Evolutionary conservation across 2,888 invertebrate genomes (phyloP), one percentile per base, ranked within the genome.

Genomic region (Clunio marinus): DNA sequence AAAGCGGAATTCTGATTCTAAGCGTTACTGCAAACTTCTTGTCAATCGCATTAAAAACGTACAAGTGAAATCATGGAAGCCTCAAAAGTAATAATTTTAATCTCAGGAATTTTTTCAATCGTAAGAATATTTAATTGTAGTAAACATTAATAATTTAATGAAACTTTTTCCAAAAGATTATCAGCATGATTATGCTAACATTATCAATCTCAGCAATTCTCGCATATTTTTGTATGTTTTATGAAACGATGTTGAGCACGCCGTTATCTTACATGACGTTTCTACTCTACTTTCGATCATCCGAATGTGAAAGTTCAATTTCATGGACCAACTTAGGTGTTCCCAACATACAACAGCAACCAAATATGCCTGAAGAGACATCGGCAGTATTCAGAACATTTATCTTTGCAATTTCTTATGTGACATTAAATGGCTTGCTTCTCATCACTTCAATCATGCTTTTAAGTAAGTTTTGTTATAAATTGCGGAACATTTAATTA

Each of bases 251-350:
- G 60, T 8, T 35, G 5, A 13, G n/a, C 13, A 27, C 60, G 2
- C 37, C 60, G 3, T 3, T 35, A 2, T 58, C 15, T 15, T 60
- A 60, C 22, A 60, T 60, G 60, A 32, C 35, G 20, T 35, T 35
- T 17, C 22, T 60, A 2, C 35, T 60, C 20, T 60, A 60, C n/a
- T 60, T 60, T 22, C 60, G 60, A n/a, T 35, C 60, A 1, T 35
- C 13, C 4, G 8, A 8, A 3, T 60, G 60, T n/a, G 5, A n/a
- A 13, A 13, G 27, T 60, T 17, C n/a, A 17, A 7, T 60, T 15
- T 17, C 1, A 17, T 60, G 60, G 60, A 35, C 32, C 7, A 5
- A 35, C 3, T 32, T 60, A 10, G 27, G 22, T 35, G 20, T 60
- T 10, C n/a, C n/a, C 1, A 15, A 58, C 15, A 1, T 15, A 7